These are phyloP conservation scores for Drosophila niveifrons DNA, from an alignment of 2,888 invertebrate species.

Conservation along the genomic window DNA sequence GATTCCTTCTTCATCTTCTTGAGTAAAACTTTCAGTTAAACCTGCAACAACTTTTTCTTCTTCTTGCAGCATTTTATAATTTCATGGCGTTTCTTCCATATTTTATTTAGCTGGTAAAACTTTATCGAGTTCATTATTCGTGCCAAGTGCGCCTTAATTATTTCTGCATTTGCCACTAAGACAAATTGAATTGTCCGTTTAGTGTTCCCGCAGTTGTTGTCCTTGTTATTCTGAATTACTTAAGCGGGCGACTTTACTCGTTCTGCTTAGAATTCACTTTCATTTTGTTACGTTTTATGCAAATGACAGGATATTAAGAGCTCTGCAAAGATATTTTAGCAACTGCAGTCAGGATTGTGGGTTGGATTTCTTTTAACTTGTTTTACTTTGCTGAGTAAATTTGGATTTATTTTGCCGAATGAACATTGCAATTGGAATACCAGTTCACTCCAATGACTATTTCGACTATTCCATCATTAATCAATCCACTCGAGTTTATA, in stretches of 20 bases:
- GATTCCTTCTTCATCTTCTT: constrained; percentile 20
- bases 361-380: not conserved
- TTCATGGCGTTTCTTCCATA: constrained; percentile 45
- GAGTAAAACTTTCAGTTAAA: constrained; percentile 46
- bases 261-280: constrained; percentile 20
- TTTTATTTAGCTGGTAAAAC: constrained; percentile 47
- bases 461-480: constrained; percentile 5
- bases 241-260: constrained; percentile 8
- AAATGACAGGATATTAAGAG: constrained; percentile 22
- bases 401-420: not conserved
- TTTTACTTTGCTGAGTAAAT: not conserved
- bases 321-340: not conserved
- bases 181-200: constrained; percentile 40
- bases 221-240: constrained; percentile 28
- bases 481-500: not conserved
- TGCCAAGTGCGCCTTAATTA: constrained; percentile 46
- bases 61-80: constrained; percentile 40
- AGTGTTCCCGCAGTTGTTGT: constrained; percentile 12
- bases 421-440: not conserved
- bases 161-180: constrained; percentile 37
- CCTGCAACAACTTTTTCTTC: constrained; percentile 44
- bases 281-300: constrained; percentile 13
- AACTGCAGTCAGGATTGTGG: not conserved
- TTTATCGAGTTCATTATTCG: constrained; percentile 55
- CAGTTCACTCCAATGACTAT: not conserved